phyloP scores from a whole-genome alignment of 2,797 vertebrate genomes.

The Triplophysa yarkandensis region DNA sequence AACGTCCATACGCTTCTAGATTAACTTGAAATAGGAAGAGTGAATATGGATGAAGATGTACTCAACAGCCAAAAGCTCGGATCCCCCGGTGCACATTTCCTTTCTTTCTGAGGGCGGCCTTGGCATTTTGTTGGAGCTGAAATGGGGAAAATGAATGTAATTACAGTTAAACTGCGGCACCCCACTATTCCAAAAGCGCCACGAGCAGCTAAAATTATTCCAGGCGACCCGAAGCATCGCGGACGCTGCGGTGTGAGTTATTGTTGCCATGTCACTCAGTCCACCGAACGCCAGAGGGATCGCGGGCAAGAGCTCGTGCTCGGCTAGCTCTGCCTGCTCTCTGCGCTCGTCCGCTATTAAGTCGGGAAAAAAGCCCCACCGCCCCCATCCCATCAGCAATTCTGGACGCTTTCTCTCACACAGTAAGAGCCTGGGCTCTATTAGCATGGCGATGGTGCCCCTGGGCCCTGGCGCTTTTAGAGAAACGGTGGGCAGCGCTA shows the following conservation, averaged over 20 bases:
- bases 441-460: constrained; percentile 51
- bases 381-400: constrained; percentile 22
- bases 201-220: constrained; percentile 69
- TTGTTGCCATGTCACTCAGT: constrained; percentile 53
- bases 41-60: constrained; percentile 27
- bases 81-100: constrained; percentile 26
- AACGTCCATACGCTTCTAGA: constrained; percentile 1
- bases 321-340: constrained; percentile 5
- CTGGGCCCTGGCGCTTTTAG: constrained; percentile 46
- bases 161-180: constrained; percentile 78
- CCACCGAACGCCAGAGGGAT: constrained; percentile 18
- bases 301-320: constrained; percentile 26
- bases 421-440: constrained; percentile 43
- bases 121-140: constrained; percentile 39
- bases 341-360: constrained; percentile 32
- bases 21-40: constrained; percentile 10
- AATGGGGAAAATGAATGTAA: constrained; percentile 74
- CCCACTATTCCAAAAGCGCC: constrained; percentile 74
- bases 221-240: constrained; percentile 30
- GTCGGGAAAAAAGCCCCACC: constrained; percentile 28
- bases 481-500: constrained; percentile 37
- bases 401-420: constrained; percentile 31
- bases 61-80: constrained; percentile 17
- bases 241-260: constrained; percentile 35
- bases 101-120: not conserved